phyloP scores from a whole-genome alignment of 2,113 vertebrate genomes.

The Podilymbus podiceps region DNA sequence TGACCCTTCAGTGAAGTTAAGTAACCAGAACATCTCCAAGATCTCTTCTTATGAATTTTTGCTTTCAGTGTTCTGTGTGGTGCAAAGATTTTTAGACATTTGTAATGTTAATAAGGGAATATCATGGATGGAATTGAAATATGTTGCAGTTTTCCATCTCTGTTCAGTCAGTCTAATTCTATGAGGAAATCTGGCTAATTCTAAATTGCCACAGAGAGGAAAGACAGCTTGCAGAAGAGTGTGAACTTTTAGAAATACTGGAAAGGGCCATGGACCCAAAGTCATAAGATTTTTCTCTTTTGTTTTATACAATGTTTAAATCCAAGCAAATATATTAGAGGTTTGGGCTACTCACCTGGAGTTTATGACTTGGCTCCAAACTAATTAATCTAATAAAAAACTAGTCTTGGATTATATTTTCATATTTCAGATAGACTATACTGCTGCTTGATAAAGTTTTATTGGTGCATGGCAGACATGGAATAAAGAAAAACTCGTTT shows the following conservation, averaged over 20 bases:
- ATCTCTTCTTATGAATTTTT: neutral
- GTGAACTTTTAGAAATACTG: slow-evolving; percentile 39
- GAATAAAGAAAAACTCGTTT: neutral
- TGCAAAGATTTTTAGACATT: neutral
- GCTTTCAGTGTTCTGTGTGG: neutral
- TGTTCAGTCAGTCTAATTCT: neutral
- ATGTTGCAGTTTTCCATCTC: neutral
- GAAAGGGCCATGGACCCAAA: neutral
- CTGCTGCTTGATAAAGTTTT: neutral
- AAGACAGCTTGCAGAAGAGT: neutral
- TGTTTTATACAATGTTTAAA: slow-evolving; percentile 58
- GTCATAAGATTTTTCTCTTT: neutral
- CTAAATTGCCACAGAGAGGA: neutral
- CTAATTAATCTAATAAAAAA: slow-evolving; percentile 48
- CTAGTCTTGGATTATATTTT: neutral
- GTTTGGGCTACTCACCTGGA: slow-evolving; percentile 43
- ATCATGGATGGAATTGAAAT: neutral
- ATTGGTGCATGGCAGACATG: neutral
- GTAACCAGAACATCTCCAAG: neutral
- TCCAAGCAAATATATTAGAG: slow-evolving; percentile 54
- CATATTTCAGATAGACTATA: slow-evolving; percentile 44
- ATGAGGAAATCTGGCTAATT: neutral
- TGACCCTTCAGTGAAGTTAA: neutral
- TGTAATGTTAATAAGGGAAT: neutral
- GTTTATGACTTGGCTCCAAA: slow-evolving; percentile 56